Conservation (phyloP, 2,888 invertebrate genomes). For the Uloborus plumipes region DNA sequence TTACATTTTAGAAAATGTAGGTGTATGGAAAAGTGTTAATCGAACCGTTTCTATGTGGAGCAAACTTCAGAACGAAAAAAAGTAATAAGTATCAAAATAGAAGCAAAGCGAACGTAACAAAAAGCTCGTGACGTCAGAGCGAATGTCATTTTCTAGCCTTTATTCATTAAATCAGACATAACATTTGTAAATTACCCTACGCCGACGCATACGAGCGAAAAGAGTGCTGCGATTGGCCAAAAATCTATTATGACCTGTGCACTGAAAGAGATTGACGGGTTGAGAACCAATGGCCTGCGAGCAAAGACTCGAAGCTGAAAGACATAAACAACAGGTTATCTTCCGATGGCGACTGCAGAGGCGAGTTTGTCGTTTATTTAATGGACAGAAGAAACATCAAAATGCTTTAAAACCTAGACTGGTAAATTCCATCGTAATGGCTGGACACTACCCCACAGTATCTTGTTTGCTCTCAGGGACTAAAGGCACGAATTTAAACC, state of each 20-base stretch:
- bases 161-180: slow-evolving; percentile 61
- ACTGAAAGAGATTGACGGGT: slow-evolving; percentile 55
- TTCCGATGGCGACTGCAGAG: slow-evolving; percentile 59
- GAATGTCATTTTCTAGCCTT: slow-evolving; percentile 39
- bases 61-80: slow-evolving; percentile 2
- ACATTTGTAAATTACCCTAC: slow-evolving; percentile 55
- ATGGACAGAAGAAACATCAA: slow-evolving; percentile 64
- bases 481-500: slow-evolving; percentile 53
- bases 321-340: slow-evolving; percentile 65
- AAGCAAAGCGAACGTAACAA: no score
- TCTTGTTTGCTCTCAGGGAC: slow-evolving; percentile 51
- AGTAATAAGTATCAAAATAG: not conserved
- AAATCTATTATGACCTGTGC: slow-evolving; percentile 61
- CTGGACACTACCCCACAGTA: slow-evolving; percentile 51
- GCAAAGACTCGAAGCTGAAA: slow-evolving; percentile 43
- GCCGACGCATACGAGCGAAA: slow-evolving; percentile 53
- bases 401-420: slow-evolving; percentile 65
- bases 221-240: slow-evolving; percentile 43
- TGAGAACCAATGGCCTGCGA: slow-evolving; percentile 59
- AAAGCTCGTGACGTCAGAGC: slow-evolving; percentile 21
- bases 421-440: slow-evolving; percentile 62
- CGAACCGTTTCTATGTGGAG: not conserved
- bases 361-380: slow-evolving; percentile 63
- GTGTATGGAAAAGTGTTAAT: no score
- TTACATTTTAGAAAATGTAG: no score